Evolutionary conservation across 23 tunicate species (phyloP).

Genomic region (Halocynthia roretzi): DNA sequence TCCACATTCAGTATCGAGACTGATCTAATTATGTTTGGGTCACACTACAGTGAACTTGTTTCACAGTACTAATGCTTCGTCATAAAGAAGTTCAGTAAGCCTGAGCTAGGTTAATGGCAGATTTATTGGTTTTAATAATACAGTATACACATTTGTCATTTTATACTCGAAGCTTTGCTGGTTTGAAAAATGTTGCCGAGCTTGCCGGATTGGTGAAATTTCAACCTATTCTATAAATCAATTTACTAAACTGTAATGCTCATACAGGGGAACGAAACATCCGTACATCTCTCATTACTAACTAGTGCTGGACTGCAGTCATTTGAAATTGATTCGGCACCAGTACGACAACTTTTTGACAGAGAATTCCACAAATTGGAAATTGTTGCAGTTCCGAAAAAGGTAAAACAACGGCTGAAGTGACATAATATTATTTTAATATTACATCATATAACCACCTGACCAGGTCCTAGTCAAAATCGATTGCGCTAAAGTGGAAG

Average conservation of each 20-base stretch:
- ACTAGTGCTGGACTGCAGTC: background rate
- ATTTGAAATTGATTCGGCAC: background rate
- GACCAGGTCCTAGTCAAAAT: conserved; percentile 39
- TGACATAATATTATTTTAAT: background rate
- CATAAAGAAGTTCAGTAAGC: too few species aligned
- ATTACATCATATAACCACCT: background rate
- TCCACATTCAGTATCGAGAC: too few species aligned
- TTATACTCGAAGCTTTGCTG: too few species aligned
- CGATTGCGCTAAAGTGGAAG: conserved; percentile 42
- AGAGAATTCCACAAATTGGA: conserved; percentile 55
- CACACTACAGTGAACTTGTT: too few species aligned
- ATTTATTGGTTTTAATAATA: too few species aligned
- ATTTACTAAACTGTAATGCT: background rate
- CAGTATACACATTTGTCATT: too few species aligned
- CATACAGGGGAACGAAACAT: background rate
- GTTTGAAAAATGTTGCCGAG: too few species aligned
- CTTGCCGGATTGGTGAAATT: background rate
- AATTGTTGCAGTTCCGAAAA: conserved; percentile 11
- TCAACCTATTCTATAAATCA: background rate
- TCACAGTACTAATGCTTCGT: too few species aligned
- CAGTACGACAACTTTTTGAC: conserved; percentile 43
- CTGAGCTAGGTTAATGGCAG: too few species aligned
- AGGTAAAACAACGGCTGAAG: conserved; percentile 14
- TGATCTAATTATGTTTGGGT: too few species aligned
- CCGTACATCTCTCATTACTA: background rate